Base-by-base conservation (phyloP, 23 tunicate species). In the Styela clava region DNA sequence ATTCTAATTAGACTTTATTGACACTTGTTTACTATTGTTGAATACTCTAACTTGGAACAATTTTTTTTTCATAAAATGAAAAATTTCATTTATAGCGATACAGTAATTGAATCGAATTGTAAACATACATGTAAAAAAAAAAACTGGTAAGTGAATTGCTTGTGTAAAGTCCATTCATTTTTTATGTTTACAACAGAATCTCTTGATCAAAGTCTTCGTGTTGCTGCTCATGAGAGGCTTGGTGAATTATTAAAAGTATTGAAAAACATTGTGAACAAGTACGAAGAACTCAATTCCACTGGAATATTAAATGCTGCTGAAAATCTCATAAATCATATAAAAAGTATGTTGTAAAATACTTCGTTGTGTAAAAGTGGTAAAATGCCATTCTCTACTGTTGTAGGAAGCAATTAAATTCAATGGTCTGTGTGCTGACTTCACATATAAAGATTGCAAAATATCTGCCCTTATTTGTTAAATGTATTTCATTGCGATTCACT, bases 231-330 rank as follows among this genome's bases (percentile, higher is more conserved):
- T 70, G 86, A 86, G 68, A 74, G 86, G 2, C 79, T 92, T 27
- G 91, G 97, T 3, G 91, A 86, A 31, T 64, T 92, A 30, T 83
- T 92, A 27, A 84, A 87, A 52, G 97, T 92, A 7, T 73, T 92
- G 24, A 87, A 87, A 68, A 65, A 36, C 79, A 89, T 86, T 27
- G 97, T 92, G 25, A 83, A 92, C 61, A 92, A 92, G 74, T 92
- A 92, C 35, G 74, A 82, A 5, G 97, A 92, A 31, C 88, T 92
- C 63, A 83, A 92, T 78, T 92, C 97, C 3, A 67, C 36, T 27
- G 91, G 89, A 27, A 81, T 92, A 73, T 73, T 92, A 7, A 31
- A 71, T 30, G 79, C 64, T 61, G 97, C 97, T 28, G 86, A 82
- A 22, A 77, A 35, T n/a, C 85, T 92, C 3, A 92, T 92, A 22